Percentiles rank a stretch among this genome's conserved stretches.
These are phyloP conservation scores for Ivindomyrus marchei DNA, from an alignment of 2,113 vertebrate genomes.

Conservation along the genomic window DNA sequence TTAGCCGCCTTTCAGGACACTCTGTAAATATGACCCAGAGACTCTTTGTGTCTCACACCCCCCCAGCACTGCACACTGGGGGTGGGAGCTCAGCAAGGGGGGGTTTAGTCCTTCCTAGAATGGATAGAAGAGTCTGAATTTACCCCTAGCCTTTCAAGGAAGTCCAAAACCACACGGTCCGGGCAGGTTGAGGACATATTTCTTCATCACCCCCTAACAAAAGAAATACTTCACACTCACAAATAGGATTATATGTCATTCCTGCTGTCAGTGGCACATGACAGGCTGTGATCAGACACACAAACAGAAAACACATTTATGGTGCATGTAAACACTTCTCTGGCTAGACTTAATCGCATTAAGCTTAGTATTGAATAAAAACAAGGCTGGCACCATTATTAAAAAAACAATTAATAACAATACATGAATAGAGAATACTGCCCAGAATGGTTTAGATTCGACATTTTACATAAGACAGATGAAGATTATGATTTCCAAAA, in stretches of 20 bases:
- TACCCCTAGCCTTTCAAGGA: background rate
- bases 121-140: background rate
- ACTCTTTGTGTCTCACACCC: background rate
- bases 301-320: slow-evolving; percentile 7
- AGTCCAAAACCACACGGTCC: background rate
- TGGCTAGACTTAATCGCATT: background rate
- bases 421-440: background rate
- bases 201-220: background rate
- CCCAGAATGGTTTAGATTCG: background rate
- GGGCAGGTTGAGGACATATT: background rate
- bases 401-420: background rate
- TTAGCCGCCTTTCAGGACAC: background rate
- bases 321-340: background rate
- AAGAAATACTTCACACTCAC: background rate
- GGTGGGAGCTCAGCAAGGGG: background rate
- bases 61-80: background rate
- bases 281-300: background rate
- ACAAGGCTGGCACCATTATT: background rate
- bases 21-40: slow-evolving; percentile 11
- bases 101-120: background rate
- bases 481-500: background rate
- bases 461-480: background rate
- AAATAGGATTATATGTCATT: background rate
- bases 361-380: background rate
- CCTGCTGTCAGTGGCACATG: background rate